Conservation (phyloP, 2,888 invertebrate genomes). For the Pegoplata infirma region DNA sequence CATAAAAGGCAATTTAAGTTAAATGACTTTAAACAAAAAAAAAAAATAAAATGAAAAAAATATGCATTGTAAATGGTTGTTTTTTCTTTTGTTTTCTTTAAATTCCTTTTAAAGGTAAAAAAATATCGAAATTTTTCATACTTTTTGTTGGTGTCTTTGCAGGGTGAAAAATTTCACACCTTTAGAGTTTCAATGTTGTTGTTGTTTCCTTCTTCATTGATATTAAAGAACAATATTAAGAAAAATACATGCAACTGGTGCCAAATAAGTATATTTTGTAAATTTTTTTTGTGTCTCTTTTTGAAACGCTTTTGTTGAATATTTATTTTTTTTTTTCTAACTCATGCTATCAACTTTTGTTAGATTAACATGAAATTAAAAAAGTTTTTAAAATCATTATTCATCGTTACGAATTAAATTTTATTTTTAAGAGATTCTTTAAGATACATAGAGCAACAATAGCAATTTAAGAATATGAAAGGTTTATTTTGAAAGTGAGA, state of each 20-base stretch:
- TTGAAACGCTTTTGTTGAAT: not conserved
- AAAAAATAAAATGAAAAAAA: no score
- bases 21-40: conserved; percentile 37
- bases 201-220: not conserved
- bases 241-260: conserved; percentile 59
- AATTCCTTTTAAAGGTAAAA: not conserved
- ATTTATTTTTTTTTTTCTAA: conserved; percentile 10
- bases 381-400: conserved; percentile 62
- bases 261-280: conserved; percentile 49
- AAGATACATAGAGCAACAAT: not conserved
- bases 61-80: not conserved
- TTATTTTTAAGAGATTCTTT: conserved; percentile 2
- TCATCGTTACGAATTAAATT: conserved; percentile 37
- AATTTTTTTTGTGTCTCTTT: conserved; percentile 3
- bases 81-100: not conserved
- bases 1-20: conserved; percentile 50
- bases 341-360: conserved; percentile 47
- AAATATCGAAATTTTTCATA: conserved; percentile 12
- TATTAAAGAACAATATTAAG: conserved; percentile 16
- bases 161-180: conserved; percentile 20
- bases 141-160: no score
- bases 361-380: conserved; percentile 65
- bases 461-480: conserved; percentile 18
- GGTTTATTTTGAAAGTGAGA: no score
- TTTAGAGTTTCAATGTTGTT: no score